These are phyloP conservation scores for Drosophila anomelani DNA, from an alignment of 2,888 invertebrate genomes.

Conservation along the genomic window DNA sequence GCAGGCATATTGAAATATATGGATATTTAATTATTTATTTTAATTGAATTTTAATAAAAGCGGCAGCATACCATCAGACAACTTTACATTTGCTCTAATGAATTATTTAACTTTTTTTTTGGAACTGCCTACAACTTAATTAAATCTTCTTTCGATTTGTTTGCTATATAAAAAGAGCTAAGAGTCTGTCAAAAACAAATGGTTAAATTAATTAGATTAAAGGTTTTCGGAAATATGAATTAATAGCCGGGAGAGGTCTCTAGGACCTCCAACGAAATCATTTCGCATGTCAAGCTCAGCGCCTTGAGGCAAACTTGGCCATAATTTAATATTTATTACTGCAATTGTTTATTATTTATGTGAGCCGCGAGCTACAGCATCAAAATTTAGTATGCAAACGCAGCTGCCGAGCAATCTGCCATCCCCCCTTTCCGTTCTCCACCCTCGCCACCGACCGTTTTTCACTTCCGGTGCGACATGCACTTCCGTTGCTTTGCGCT, in stretches of 20 bases:
- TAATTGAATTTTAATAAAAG: conserved; percentile 58
- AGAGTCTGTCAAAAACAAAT: neutral
- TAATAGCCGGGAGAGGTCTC: conserved; percentile 4
- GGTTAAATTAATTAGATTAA: neutral
- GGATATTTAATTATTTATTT: conserved; percentile 61
- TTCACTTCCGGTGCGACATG: conserved; percentile 71
- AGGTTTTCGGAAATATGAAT: neutral
- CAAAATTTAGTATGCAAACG: conserved; percentile 74
- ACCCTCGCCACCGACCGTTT: conserved; percentile 20
- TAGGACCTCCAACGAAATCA: conserved; percentile 13
- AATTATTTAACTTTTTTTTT: conserved; percentile 8
- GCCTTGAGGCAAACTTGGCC: conserved; percentile 37
- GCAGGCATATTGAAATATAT: conserved; percentile 20
- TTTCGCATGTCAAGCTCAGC: conserved; percentile 18
- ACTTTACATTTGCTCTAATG: conserved; percentile 20
- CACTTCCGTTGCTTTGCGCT: conserved; percentile 73
- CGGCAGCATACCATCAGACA: neutral
- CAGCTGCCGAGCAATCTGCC: conserved; percentile 37
- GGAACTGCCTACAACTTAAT: conserved; percentile 23
- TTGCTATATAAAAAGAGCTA: neutral
- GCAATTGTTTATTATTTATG: conserved; percentile 67
- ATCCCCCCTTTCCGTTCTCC: neutral
- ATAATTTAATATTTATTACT: conserved; percentile 58
- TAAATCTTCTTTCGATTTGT: conserved; percentile 2
- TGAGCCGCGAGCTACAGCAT: conserved; percentile 48